A percentile compares a stretch with the other conserved stretches of the same genome.
Conservation (phyloP, 2,797 vertebrate genomes). For the Pseudochromis fuscus region DNA sequence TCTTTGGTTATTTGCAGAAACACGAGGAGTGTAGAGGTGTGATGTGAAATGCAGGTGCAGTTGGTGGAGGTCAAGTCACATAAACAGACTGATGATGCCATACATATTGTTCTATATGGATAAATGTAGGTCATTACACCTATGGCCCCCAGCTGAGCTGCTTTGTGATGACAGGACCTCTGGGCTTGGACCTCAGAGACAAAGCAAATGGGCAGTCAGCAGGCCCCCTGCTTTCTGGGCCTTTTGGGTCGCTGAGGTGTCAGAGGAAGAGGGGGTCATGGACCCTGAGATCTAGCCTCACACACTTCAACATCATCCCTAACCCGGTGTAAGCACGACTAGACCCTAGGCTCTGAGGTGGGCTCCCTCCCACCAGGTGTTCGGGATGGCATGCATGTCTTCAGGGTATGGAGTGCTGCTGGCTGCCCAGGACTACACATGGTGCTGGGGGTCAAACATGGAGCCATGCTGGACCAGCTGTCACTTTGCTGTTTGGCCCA, state of each 20-base stretch:
- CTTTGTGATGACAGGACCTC: slow-evolving; percentile 77
- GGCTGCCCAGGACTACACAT: slow-evolving; percentile 77
- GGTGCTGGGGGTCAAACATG: slow-evolving; percentile 87
- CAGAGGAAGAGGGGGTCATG: slow-evolving; percentile 75
- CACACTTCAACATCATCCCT: slow-evolving; percentile 66
- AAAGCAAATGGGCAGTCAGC: slow-evolving; percentile 78
- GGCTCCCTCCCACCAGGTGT: slow-evolving; percentile 84
- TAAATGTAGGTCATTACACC: slow-evolving; percentile 77
- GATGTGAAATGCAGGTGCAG: slow-evolving; percentile 38
- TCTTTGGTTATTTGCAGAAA: neutral
- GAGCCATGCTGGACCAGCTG: slow-evolving; percentile 88
- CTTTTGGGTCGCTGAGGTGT: slow-evolving; percentile 77
- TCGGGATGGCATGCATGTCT: slow-evolving; percentile 79
- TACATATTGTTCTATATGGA: slow-evolving; percentile 73
- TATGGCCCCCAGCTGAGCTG: slow-evolving; percentile 71
- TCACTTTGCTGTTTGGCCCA: slow-evolving; percentile 80
- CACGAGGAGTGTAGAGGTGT: slow-evolving; percentile 7
- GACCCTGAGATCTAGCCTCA: slow-evolving; percentile 67
- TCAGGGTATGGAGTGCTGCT: slow-evolving; percentile 78
- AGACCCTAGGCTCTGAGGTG: slow-evolving; percentile 80
- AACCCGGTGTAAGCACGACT: slow-evolving; percentile 67
- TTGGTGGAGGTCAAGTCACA: slow-evolving; percentile 66
- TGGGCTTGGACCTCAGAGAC: slow-evolving; percentile 70
- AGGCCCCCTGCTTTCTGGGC: slow-evolving; percentile 77
- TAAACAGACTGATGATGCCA: slow-evolving; percentile 70